Conservation (phyloP, 2,797 vertebrate genomes). For the Gambelia wislizenii region DNA sequence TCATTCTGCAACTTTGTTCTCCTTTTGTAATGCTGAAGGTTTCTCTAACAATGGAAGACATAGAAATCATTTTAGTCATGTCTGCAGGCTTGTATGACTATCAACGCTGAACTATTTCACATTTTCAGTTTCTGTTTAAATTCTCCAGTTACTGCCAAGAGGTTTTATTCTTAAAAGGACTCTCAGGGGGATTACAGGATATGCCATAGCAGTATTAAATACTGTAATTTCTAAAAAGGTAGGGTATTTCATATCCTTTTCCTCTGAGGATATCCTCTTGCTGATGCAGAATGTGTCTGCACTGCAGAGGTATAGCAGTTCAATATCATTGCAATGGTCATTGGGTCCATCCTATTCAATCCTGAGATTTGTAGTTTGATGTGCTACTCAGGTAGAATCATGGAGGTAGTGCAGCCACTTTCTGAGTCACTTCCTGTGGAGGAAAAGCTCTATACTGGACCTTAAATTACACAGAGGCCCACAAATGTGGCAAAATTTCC, state of each 20-base stretch:
- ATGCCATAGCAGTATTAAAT: background rate
- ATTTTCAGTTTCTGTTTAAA: constrained; percentile 42
- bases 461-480: no score
- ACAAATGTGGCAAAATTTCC: no score
- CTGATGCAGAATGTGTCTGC: no score
- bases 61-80: constrained; percentile 42
- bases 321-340: no score
- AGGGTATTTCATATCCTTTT: background rate
- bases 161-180: background rate
- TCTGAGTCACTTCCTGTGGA: no score
- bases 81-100: constrained; percentile 34
- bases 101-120: constrained; percentile 41
- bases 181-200: background rate
- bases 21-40: constrained; percentile 48
- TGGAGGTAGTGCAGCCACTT: no score
- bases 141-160: constrained; percentile 41
- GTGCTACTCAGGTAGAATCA: no score
- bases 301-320: no score
- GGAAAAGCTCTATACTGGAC: no score
- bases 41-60: constrained; percentile 49
- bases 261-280: background rate
- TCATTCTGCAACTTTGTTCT: constrained; percentile 45
- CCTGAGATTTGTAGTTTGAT: no score
- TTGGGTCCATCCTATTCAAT: no score
- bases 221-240: background rate